phyloP scores from a whole-genome alignment of 2,113 vertebrate genomes.

The Electrona antarctica region DNA sequence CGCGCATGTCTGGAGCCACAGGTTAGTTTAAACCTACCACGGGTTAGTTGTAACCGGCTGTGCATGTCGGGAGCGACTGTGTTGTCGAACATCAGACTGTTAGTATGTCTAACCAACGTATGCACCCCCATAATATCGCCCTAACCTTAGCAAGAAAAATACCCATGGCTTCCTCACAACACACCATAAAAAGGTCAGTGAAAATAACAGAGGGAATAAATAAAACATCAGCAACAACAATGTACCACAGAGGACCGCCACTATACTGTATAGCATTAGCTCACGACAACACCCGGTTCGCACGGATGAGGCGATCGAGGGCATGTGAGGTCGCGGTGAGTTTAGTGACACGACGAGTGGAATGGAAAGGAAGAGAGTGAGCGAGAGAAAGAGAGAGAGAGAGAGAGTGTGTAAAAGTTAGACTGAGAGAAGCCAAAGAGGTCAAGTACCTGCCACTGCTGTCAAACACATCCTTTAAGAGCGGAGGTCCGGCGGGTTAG shows the following conservation, averaged over 20 bases:
- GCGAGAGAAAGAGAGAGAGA: not conserved
- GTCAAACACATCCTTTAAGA: conserved; percentile 73
- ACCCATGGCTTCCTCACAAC: not conserved
- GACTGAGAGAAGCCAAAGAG: conserved; percentile 33
- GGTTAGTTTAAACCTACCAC: too few species aligned
- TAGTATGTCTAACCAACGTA: too few species aligned
- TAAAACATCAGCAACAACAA: conserved; percentile 21
- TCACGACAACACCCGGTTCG: conserved; percentile 49
- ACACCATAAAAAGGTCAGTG: conserved; percentile 9
- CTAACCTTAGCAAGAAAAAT: too few species aligned
- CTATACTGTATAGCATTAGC: conserved; percentile 22
- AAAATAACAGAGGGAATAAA: conserved; percentile 23
- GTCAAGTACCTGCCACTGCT: conserved; percentile 77
- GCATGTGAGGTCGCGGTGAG: conserved; percentile 39
- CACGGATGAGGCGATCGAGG: conserved; percentile 1
- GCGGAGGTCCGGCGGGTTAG: conserved; percentile 48
- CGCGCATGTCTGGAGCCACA: too few species aligned
- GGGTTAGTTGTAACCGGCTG: too few species aligned
- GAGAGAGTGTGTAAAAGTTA: conserved; percentile 27
- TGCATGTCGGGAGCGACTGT: too few species aligned
- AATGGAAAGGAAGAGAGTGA: not conserved
- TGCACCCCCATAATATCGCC: too few species aligned
- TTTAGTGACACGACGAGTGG: conserved; percentile 23
- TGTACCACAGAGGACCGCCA: conserved; percentile 12
- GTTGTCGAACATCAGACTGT: too few species aligned